Percentiles rank a stretch among this genome's conserved stretches.
phyloP scores from a whole-genome alignment of 2,797 vertebrate genomes.

The Coregonus suidteri region DNA sequence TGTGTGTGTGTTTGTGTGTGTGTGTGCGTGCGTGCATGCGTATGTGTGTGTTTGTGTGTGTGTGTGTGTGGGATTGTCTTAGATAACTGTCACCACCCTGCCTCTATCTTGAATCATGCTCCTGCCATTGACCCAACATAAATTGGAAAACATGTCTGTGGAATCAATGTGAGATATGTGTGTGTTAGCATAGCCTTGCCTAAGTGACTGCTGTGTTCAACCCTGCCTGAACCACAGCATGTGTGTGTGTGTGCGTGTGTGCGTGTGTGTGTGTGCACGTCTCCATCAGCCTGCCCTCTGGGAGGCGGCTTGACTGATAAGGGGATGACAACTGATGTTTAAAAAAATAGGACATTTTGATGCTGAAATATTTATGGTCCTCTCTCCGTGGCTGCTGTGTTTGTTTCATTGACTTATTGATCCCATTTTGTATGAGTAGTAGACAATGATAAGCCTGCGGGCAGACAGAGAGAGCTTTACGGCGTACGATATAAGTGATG shows the following conservation, averaged over 20 bases:
- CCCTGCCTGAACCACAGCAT: background rate
- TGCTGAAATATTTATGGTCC: background rate
- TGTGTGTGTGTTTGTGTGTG: background rate
- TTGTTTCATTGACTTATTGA: constrained; percentile 4
- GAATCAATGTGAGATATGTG: background rate
- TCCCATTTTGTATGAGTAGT: background rate
- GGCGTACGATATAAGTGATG: background rate
- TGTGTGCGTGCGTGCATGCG: background rate
- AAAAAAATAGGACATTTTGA: background rate
- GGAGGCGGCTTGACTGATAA: background rate
- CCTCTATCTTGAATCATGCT: background rate
- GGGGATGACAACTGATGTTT: background rate
- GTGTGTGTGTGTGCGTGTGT: constrained; percentile 1
- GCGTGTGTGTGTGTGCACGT: background rate
- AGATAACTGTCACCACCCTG: background rate
- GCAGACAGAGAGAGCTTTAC: background rate
- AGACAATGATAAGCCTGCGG: background rate
- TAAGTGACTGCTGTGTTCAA: background rate
- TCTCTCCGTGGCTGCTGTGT: background rate
- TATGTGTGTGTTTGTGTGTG: too few relatives aligned
- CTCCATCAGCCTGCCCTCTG: background rate
- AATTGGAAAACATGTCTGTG: background rate
- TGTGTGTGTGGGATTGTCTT: background rate
- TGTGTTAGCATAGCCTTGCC: constrained; percentile 2
- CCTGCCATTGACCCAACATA: background rate